phyloP scores from a whole-genome alignment of 2,797 vertebrate genomes.

The Leptatherina wallacei region DNA sequence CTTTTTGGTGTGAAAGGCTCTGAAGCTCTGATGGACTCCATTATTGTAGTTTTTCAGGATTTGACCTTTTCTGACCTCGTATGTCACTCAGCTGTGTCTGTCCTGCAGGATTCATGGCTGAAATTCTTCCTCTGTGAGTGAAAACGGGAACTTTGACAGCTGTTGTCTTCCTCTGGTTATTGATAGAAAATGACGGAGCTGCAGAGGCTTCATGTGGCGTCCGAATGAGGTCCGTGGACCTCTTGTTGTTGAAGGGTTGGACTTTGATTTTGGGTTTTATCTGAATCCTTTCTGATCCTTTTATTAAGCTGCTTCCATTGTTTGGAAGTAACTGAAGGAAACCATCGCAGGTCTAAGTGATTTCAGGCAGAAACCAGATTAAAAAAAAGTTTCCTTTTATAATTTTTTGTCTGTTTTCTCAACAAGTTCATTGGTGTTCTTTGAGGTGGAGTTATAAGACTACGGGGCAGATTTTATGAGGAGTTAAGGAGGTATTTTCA shows the following conservation, averaged over 20 bases:
- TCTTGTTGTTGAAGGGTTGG: neutral
- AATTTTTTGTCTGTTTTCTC: too few relatives aligned
- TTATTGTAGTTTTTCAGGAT: too few relatives aligned
- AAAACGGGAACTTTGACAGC: constrained; percentile 38
- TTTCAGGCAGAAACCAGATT: neutral
- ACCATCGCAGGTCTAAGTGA: neutral
- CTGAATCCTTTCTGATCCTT: constrained; percentile 4
- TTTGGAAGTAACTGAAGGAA: neutral
- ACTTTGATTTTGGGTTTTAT: constrained; percentile 8
- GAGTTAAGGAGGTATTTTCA: neutral
- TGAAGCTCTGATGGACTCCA: too few relatives aligned
- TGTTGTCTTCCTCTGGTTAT: constrained; percentile 44
- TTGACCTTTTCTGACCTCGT: too few relatives aligned
- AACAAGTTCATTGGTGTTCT: neutral
- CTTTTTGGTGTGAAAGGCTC: too few relatives aligned
- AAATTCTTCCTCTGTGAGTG: neutral
- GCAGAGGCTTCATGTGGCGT: neutral
- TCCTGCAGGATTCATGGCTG: neutral
- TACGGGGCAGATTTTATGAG: neutral
- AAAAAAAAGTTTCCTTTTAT: too few relatives aligned
- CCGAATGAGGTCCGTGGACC: neutral
- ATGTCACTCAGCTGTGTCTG: neutral
- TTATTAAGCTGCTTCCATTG: neutral
- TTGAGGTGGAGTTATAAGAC: neutral
- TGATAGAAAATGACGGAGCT: constrained; percentile 42